Base-by-base conservation (phyloP, 2,113 vertebrate genomes). In the Paralichthys olivaceus region DNA sequence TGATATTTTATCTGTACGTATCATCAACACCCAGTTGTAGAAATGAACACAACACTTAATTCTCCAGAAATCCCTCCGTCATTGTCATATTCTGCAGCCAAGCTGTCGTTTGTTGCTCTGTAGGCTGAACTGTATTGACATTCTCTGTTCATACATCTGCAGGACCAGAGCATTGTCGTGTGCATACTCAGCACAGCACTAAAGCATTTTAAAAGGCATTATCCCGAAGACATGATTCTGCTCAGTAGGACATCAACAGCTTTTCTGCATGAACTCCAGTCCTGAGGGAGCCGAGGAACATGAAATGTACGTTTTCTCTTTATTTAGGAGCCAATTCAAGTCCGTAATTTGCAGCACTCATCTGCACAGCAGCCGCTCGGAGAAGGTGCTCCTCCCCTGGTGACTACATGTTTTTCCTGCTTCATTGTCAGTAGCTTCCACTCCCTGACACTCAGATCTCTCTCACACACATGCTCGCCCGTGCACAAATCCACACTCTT, bases 371-470 rank as follows among this genome's bases (percentile, higher is more conserved):
- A 34, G 29, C 73, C 40, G 67, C 54, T 74, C 28, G 5, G 32
- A 68, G 72, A 78, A 51, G 58, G 65, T 71, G 54, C 61, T 74
- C 57, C 23, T 75, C 71, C 80, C 69, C 76, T 20, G 32, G 85
- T 64, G 78, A 82, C 64, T 80, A 12, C 64, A 73, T 77, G 72
- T 56, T 79, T 69, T 75, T 26, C 49, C 82, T 37, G 37, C 37
- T 84, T 85, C 65, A 75, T 74, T 88, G 74, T 76, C 45, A 78
- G 45, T 37, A 62, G 26, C 65, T 47, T 75, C 63, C 54, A 11
- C 58, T 67, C 69, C 20, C 55, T 65, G 28, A 63, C 72, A 69
- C 57, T 71, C 75, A 37, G 34, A 54, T 37, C 54, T 63, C 68
- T 28, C 70, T 12, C 37, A 37, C 58, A 60, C 68, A 66, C 43